phyloP scores from a whole-genome alignment of 1,140 invertebrate genomes.

The Anagrus nilaparvatae region DNA sequence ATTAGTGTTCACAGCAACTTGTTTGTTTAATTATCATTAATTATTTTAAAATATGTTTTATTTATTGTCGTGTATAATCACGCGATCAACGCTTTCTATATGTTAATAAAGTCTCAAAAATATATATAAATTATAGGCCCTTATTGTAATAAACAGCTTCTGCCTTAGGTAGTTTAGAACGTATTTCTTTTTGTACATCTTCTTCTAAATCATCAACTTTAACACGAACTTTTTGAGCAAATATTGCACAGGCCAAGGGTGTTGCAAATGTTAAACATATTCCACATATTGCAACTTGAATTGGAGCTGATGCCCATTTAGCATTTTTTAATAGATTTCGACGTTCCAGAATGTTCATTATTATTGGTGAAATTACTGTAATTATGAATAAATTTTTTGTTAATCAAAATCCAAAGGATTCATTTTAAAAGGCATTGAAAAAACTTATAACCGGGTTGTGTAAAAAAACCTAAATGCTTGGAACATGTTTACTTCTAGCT shows the following conservation, averaged over 20 bases:
- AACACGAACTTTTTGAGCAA: slow-evolving; percentile 60
- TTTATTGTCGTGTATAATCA: too few species aligned
- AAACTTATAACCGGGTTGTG: too few species aligned
- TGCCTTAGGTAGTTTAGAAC: slow-evolving; percentile 35
- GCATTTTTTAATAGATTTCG: slow-evolving; percentile 42
- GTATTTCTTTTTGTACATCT: slow-evolving; percentile 42
- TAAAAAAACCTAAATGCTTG: too few species aligned
- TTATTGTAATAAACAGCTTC: slow-evolving; percentile 47
- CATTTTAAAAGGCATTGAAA: neutral
- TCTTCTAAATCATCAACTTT: slow-evolving; percentile 47
- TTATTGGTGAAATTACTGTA: slow-evolving; percentile 54
- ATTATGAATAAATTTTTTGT: too few species aligned
- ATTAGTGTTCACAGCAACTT: too few species aligned
- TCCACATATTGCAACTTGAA: slow-evolving; percentile 61
- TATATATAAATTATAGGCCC: too few species aligned
- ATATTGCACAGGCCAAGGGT: slow-evolving; percentile 71
- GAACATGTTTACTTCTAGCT: too few species aligned
- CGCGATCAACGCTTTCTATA: slow-evolving; percentile 6
- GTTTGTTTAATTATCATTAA: too few species aligned
- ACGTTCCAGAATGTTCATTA: slow-evolving; percentile 58
- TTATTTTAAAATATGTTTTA: too few species aligned
- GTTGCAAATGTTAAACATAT: slow-evolving; percentile 72
- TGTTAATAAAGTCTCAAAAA: too few species aligned
- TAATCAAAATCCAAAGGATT: neutral
- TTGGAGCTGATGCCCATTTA: slow-evolving; percentile 48